These are phyloP conservation scores for Synanthedon tipuliformis DNA, from an alignment of 2,888 invertebrate species.

Conservation along the genomic window DNA sequence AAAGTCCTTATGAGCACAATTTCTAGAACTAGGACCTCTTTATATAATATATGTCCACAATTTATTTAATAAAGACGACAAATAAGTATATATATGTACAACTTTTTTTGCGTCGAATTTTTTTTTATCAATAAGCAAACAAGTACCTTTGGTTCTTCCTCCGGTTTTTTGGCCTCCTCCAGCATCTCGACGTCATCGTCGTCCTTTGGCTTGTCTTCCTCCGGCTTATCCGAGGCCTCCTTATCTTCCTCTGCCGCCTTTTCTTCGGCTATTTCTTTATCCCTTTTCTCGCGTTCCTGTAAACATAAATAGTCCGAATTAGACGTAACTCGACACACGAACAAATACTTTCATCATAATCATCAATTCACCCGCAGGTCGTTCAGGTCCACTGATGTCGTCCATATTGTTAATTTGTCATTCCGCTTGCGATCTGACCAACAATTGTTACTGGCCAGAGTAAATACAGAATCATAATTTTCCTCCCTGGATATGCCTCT, in stretches of 20 bases:
- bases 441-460: conserved; percentile 4
- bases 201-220: conserved; percentile 13
- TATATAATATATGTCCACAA: too few species aligned
- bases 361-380: background rate
- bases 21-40: too few species aligned
- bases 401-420: conserved; percentile 1
- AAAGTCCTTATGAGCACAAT: too few species aligned
- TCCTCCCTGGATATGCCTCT: conserved; percentile 1
- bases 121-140: background rate
- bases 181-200: conserved; percentile 7
- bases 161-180: conserved; percentile 6
- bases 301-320: background rate
- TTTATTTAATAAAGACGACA: too few species aligned
- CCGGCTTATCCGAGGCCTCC: conserved; percentile 9
- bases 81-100: too few species aligned
- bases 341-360: background rate
- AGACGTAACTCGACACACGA: background rate
- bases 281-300: conserved; percentile 32
- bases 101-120: too few species aligned
- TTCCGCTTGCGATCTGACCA: conserved; percentile 7
- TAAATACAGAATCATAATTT: conserved; percentile 7
- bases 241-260: conserved; percentile 18
- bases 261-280: conserved; percentile 8
- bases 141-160: conserved; percentile 13
- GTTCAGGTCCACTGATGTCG: too few species aligned